Evolutionary conservation across 2,888 invertebrate species (phyloP).

Genomic region (Gnatocerus cornutus): DNA sequence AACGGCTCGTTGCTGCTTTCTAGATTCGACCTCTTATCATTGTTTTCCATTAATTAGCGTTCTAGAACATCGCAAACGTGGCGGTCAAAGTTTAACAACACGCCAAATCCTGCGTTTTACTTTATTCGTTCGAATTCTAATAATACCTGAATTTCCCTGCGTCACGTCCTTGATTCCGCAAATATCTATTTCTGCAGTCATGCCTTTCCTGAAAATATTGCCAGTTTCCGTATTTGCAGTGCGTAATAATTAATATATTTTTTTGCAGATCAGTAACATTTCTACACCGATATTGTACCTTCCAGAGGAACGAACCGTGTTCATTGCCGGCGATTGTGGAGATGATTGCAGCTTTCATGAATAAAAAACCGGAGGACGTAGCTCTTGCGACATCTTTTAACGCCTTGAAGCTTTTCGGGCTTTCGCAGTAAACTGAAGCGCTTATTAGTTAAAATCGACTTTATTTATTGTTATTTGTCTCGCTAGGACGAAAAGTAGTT

Average conservation of each 20-base stretch:
- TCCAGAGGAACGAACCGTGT: constrained; percentile 97
- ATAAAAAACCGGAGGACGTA: constrained; percentile 89
- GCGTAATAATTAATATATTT: background rate
- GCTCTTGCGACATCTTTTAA: constrained; percentile 93
- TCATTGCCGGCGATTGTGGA: constrained; percentile 94
- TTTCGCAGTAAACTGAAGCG: constrained; percentile 76
- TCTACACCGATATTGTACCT: constrained; percentile 92
- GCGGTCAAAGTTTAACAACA: constrained; percentile 1
- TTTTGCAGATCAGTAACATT: constrained; percentile 81
- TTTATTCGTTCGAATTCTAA: constrained; percentile 3
- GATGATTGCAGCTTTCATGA: constrained; percentile 94
- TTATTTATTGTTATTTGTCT: too few species aligned
- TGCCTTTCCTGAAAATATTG: constrained; percentile 31
- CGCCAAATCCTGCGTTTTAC: background rate
- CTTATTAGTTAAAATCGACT: too few species aligned
- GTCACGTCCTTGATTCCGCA: constrained; percentile 36
- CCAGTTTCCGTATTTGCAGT: constrained; percentile 6
- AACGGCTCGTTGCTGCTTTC: background rate
- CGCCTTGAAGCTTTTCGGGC: constrained; percentile 91
- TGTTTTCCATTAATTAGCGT: background rate
- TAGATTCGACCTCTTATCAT: constrained; percentile 1
- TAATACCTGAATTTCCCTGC: constrained; percentile 12
- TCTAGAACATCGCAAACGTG: constrained; percentile 1
- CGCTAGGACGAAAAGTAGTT: too few species aligned
- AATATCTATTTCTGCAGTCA: constrained; percentile 24